phyloP scores from a whole-genome alignment of 64 coral and sea anemone species.

The Dendronephthya gigantea region DNA sequence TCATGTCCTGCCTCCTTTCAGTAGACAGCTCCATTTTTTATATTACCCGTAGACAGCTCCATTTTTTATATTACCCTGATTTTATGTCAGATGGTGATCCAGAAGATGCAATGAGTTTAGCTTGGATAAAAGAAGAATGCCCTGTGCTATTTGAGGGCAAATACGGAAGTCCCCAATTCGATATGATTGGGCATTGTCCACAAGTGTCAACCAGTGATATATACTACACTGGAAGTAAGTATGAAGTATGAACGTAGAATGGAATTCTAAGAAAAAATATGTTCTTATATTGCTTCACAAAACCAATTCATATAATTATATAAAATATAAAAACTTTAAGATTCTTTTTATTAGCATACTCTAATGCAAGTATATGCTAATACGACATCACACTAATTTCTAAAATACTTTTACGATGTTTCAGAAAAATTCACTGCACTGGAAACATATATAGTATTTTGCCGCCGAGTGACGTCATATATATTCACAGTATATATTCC shows the following conservation, averaged over 20 bases:
- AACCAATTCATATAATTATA: too few relatives aligned
- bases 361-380: too few relatives aligned
- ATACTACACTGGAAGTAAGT: neutral
- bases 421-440: neutral
- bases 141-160: neutral
- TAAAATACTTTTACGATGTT: neutral
- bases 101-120: neutral
- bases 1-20: too few relatives aligned
- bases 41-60: neutral
- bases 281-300: too few relatives aligned
- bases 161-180: neutral
- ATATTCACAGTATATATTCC: neutral
- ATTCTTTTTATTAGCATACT: too few relatives aligned
- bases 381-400: too few relatives aligned
- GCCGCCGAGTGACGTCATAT: neutral
- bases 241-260: neutral
- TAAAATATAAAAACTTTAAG: too few relatives aligned
- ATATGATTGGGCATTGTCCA: neutral
- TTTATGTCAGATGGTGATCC: neutral
- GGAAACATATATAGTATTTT: neutral
- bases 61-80: neutral
- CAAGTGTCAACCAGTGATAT: neutral
- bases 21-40: too few relatives aligned
- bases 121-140: neutral
- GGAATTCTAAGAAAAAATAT: neutral